These are phyloP conservation scores for Rhadinocentrus ornatus DNA, from an alignment of 2,797 vertebrate genomes.

Conservation along the genomic window DNA sequence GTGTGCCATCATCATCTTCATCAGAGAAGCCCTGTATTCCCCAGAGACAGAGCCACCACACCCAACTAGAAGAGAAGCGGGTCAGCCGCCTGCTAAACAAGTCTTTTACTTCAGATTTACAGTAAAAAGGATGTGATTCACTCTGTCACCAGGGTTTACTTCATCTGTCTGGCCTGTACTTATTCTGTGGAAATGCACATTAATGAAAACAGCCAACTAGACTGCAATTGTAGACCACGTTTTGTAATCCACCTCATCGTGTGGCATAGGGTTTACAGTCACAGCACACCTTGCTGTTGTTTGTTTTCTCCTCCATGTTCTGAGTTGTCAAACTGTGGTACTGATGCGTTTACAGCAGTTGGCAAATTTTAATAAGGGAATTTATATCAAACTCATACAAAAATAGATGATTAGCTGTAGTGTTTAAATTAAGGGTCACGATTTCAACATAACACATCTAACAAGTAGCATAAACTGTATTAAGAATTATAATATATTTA, in stretches of 20 bases:
- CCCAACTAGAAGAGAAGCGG: constrained; percentile 7
- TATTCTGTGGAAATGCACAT: background rate
- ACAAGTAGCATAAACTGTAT: background rate
- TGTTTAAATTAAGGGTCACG: background rate
- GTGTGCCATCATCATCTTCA: background rate
- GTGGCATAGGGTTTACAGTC: background rate
- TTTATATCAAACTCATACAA: too few relatives aligned
- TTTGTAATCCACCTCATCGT: background rate
- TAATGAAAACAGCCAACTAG: background rate
- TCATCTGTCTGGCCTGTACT: background rate
- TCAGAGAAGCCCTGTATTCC: background rate
- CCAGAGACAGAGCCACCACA: constrained; percentile 20
- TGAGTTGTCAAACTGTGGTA: too few relatives aligned
- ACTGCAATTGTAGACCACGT: background rate
- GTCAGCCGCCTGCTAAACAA: background rate
- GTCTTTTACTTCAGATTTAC: constrained; percentile 19
- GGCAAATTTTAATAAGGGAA: too few relatives aligned
- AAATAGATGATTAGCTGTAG: too few relatives aligned
- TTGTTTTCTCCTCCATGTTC: too few relatives aligned
- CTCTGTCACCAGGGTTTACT: background rate
- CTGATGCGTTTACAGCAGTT: too few relatives aligned
- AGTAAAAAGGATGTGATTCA: background rate
- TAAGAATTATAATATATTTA: background rate
- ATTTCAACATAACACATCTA: background rate
- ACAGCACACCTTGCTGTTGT: too few relatives aligned